Conservation (phyloP, 2,797 vertebrate genomes). For the Coendou prehensilis region DNA sequence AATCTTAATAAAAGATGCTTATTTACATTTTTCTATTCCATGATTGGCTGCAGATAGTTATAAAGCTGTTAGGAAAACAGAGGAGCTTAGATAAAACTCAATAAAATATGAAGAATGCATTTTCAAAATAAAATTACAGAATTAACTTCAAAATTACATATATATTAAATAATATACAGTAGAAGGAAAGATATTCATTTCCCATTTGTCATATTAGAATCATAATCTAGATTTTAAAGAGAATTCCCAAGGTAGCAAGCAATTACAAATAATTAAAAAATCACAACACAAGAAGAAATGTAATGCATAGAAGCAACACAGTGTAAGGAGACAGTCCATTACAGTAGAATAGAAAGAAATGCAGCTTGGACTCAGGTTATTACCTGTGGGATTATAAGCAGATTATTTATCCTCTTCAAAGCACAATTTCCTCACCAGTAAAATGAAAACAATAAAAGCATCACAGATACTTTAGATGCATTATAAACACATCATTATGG, state of each 20-base stretch:
- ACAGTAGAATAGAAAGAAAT: slow-evolving; percentile 37
- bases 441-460: slow-evolving; percentile 42
- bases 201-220: neutral
- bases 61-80: slow-evolving; percentile 61
- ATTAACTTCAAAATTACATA: slow-evolving; percentile 42
- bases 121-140: slow-evolving; percentile 67
- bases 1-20: slow-evolving; percentile 40
- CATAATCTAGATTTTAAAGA: slow-evolving; percentile 64
- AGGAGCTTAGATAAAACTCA: slow-evolving; percentile 27
- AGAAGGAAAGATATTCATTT: slow-evolving; percentile 64
- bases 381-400: slow-evolving; percentile 2
- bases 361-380: slow-evolving; percentile 22
- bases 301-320: neutral
- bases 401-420: slow-evolving; percentile 49
- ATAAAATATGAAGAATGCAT: slow-evolving; percentile 27
- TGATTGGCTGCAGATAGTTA: slow-evolving; percentile 28
- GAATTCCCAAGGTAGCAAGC: slow-evolving; percentile 25
- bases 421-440: neutral
- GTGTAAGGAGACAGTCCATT: neutral
- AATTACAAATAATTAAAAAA: slow-evolving; percentile 38
- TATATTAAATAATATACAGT: slow-evolving; percentile 27
- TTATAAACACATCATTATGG: slow-evolving; percentile 27
- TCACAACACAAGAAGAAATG: slow-evolving; percentile 19
- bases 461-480: slow-evolving; percentile 12
- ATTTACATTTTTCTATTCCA: slow-evolving; percentile 44